Percentiles rank a stretch among this genome's conserved stretches.
Evolutionary conservation across 2,888 invertebrate species (phyloP).

Genomic region (Phlogophora meticulosa): DNA sequence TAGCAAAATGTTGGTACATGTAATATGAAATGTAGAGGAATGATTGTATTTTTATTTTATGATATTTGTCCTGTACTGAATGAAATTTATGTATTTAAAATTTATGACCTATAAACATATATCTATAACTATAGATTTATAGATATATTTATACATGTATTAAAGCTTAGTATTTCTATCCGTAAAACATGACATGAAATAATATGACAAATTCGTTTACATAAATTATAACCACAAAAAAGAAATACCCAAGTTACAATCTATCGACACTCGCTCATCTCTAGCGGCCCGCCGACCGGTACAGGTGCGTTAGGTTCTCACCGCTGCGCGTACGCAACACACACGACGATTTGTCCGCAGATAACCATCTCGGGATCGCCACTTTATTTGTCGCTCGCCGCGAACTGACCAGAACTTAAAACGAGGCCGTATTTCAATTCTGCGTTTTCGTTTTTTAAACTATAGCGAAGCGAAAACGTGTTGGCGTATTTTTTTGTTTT

Average conservation of each 20-base stretch:
- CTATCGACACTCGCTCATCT: slow-evolving; percentile 66
- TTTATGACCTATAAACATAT: too few species aligned
- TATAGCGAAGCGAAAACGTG: slow-evolving; percentile 41
- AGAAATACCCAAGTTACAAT: slow-evolving; percentile 8
- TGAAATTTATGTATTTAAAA: too few species aligned
- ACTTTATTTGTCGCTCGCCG: slow-evolving; percentile 76
- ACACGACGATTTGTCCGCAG: slow-evolving; percentile 83
- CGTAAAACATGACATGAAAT: too few species aligned
- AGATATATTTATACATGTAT: too few species aligned
- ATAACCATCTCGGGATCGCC: slow-evolving; percentile 80
- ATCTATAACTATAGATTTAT: too few species aligned
- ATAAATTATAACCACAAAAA: background rate
- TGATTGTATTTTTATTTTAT: too few species aligned
- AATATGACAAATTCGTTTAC: background rate
- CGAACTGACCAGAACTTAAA: slow-evolving; percentile 64
- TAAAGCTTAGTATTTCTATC: background rate
- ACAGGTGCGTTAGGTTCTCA: slow-evolving; percentile 90
- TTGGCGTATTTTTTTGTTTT: slow-evolving; percentile 28
- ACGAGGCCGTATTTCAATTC: slow-evolving; percentile 58
- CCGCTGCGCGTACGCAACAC: slow-evolving; percentile 75
- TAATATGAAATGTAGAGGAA: too few species aligned
- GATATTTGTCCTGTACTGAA: too few species aligned
- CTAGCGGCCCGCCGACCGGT: slow-evolving; percentile 82
- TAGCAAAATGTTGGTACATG: background rate
- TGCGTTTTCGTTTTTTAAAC: slow-evolving; percentile 55